Evolutionary conservation across 92 coral and sea anemone genomes (phyloP), one percentile per base, ranked within the genome.

Genomic region (Bergia puertoricense): DNA sequence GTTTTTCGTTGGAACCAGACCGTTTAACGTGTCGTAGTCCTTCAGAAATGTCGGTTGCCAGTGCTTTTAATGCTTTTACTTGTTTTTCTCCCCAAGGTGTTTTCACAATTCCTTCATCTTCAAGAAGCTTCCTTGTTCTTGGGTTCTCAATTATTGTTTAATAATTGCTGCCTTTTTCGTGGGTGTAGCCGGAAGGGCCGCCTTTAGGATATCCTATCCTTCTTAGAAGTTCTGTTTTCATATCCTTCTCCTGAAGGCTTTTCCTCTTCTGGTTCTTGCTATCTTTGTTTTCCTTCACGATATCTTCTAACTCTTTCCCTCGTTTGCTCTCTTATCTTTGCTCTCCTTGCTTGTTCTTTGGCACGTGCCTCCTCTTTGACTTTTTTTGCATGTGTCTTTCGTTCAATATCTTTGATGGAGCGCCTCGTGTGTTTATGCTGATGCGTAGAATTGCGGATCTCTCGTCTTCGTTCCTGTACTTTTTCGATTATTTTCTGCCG

Each of bases 1-100:
- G 85, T 7, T 88, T 88, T 43, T 88, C 82, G 39, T 80, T 72
- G 4, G 91, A 88, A n/a, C 86, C 80, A 10, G 86, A 80, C 39
- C 59, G 80, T 71, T 88, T 88, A 1, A 88, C 81, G 1, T 81
- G 10, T 50, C 8, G 10, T 6, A 75, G 50, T 46, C 79, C 79
- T 22, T 45, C 59, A 3, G 20, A 6, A 16, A 48, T 48, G 23
- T 79, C 41, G 48, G 14, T 2, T 46, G 42, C 41, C 65, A 46
- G 37, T 23, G 56, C 65, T 79, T 79, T 50, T 9, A 46, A 54
- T 38, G 22, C 67, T 62, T 5, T 48, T 54, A 71, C 23, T 50
- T 36, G 43, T 39, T 36, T 50, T 14, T 48, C 22, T 56, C 16
- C 66, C 0, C 54, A 13, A n/a, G 69, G 84, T 15, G 48, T 79